Base-by-base conservation (phyloP, 2,888 invertebrate genomes). In the Marronus borbonicus region DNA sequence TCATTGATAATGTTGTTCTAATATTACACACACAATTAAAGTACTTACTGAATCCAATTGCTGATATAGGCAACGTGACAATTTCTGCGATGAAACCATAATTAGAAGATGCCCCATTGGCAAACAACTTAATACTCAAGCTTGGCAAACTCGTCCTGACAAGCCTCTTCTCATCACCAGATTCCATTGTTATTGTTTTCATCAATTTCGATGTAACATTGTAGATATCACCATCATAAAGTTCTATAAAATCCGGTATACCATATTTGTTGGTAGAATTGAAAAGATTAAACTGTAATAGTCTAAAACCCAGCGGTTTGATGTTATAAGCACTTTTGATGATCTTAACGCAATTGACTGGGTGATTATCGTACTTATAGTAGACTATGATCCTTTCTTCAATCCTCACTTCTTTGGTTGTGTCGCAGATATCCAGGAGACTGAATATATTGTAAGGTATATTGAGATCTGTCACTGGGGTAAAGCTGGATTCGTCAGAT, bases 51-150 rank as follows among this genome's bases (percentile, higher is more conserved):
- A 96, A 94, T 85, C 95, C 96, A 87, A 96, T 94, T 7, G 95
- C 95, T 62, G 97, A 96, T 85, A 97, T 96, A 0, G 99, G 99
- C 58, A 98, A 89, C 0, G 98, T 97, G 0, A 98, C 95, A 72
- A 99, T 93, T 90, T 99, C 99, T 17, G 99, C 99, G 81, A 99
- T 95, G 86, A 99, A 99, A 31, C 99, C 99, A 88, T 98, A 96
- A 17, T 92, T 92, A n/a, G 94, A 94, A 39, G 97, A 96, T 0
- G 98, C 98, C 31, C 98, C 98, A 83, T 98, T 98, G 0, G 98
- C 98, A 85, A 98, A 96, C 24, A 99, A 88, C 85, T 97, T 95
- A 0, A 99, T 91, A 84, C 97, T 97, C 82, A 99, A 88, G 83
- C 96, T 96, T 0, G 96, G 93, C 24, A 94, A 93, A 76, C 91